Evolutionary conservation across 2,113 vertebrate species (phyloP).

Genomic region (Actinemys pallida): DNA sequence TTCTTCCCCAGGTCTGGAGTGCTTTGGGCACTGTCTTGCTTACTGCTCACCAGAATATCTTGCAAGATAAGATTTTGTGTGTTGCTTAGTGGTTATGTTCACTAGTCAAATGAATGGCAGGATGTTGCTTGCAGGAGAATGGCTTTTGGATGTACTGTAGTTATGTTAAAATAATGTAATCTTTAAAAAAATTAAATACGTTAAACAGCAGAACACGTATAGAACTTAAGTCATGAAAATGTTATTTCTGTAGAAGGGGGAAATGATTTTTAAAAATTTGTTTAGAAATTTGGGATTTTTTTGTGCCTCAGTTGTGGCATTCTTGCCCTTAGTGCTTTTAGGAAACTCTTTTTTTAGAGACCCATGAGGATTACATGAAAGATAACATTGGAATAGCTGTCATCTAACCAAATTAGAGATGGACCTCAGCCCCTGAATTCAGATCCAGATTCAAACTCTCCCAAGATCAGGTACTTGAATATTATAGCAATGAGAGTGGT

Average conservation of each 20-base stretch:
- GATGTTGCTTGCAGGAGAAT: not conserved
- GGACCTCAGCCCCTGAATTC: not conserved
- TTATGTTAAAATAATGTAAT: not conserved
- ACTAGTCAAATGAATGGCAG: not conserved
- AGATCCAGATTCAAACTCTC: not conserved
- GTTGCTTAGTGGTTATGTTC: not conserved
- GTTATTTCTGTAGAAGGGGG: not conserved
- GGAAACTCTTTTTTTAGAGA: not conserved
- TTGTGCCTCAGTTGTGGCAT: not conserved
- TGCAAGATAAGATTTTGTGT: not conserved
- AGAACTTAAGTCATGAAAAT: not conserved
- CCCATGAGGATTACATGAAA: not conserved
- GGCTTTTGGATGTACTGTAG: not conserved
- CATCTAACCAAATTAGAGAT: not conserved
- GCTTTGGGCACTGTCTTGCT: not conserved
- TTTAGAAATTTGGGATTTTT: not conserved
- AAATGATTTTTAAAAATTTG: not conserved
- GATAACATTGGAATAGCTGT: not conserved
- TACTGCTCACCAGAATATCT: not conserved
- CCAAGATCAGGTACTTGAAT: not conserved
- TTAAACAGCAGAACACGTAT: not conserved
- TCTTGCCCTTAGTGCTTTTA: not conserved
- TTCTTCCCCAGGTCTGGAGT: not conserved
- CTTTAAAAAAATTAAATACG: not conserved
- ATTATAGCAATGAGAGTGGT: not conserved